phyloP scores from a whole-genome alignment of 1,140 invertebrate genomes.

The Piezodorus guildinii region DNA sequence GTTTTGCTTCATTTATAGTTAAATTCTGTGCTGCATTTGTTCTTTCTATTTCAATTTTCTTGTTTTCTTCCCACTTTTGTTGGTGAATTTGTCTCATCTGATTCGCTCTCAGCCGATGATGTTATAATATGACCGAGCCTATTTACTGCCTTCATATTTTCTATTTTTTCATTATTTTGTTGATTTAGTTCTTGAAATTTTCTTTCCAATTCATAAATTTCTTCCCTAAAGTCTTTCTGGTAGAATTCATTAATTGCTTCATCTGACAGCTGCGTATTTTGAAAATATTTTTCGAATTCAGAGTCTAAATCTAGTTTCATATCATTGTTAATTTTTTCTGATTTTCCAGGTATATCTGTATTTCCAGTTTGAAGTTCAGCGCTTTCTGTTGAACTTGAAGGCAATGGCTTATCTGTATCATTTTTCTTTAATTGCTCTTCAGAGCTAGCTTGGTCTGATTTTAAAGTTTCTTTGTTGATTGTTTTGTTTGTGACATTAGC shows the following conservation, averaged over 20 bases:
- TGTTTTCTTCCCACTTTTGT: background rate
- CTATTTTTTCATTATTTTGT: background rate
- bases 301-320: background rate
- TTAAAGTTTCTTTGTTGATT: background rate
- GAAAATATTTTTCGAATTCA: slow-evolving; percentile 7
- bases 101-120: background rate
- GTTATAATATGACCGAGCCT: background rate
- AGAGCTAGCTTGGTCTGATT: background rate
- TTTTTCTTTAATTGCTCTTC: background rate
- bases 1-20: background rate
- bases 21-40: background rate
- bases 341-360: background rate
- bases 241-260: slow-evolving; percentile 2
- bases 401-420: background rate
- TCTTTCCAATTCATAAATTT: slow-evolving; percentile 1
- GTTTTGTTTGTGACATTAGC: background rate
- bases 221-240: background rate
- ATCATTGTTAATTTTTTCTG: background rate
- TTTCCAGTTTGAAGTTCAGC: background rate
- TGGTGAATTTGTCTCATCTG: background rate
- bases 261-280: background rate
- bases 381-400: background rate
- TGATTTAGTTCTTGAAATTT: slow-evolving; percentile 4
- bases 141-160: background rate
- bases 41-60: background rate